These are phyloP conservation scores for Dipus sagitta DNA, from an alignment of 2,797 vertebrate species.

Conservation along the genomic window DNA sequence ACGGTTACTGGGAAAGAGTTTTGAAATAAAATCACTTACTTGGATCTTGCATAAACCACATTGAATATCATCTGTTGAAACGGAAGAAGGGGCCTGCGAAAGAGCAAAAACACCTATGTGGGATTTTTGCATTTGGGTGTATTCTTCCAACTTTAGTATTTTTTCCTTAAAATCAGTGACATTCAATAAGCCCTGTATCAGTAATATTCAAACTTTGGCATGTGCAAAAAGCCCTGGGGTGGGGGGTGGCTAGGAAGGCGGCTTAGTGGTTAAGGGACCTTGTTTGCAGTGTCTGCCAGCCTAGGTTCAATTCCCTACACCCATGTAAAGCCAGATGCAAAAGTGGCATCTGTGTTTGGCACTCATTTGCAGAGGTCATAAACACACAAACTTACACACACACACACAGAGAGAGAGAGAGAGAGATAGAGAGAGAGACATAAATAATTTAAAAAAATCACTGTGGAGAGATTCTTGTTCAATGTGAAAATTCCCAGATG, in stretches of 20 bases:
- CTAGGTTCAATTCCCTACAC: no score
- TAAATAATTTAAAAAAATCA: background rate
- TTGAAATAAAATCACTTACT: conserved; percentile 88
- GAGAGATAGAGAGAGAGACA: no score
- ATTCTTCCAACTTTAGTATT: background rate
- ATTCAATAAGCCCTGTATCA: background rate
- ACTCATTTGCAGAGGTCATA: no score
- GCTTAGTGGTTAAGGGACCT: background rate
- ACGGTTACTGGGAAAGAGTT: background rate
- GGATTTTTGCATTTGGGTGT: background rate
- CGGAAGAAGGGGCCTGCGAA: conserved; percentile 89
- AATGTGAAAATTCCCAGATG: conserved; percentile 28
- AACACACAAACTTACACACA: no score
- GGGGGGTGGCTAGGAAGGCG: background rate
- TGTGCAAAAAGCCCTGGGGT: background rate
- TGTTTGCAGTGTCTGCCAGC: no score
- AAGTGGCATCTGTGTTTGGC: no score
- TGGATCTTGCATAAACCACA: conserved; percentile 83
- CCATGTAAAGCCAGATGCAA: no score
- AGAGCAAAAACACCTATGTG: conserved; percentile 65
- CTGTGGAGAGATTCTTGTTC: background rate
- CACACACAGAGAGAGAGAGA: no score
- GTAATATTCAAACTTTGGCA: background rate
- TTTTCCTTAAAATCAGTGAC: background rate
- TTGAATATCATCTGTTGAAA: conserved; percentile 86